Percentiles rank a stretch among this genome's conserved stretches.
Evolutionary conservation across 2,113 vertebrate species (phyloP).

Genomic region (Lycaon pictus): DNA sequence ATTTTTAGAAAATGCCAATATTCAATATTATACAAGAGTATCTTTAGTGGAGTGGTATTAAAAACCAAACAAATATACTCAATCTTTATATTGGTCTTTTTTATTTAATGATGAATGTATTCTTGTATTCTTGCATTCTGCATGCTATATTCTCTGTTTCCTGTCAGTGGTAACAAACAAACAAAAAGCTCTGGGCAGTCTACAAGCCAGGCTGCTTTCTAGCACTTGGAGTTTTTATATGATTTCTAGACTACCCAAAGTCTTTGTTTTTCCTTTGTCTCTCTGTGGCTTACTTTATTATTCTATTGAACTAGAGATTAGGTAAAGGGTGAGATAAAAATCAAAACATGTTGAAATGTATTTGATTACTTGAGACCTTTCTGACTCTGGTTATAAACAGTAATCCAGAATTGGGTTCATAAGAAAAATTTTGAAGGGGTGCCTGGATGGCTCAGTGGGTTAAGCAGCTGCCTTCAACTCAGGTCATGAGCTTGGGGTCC

Average conservation of each 20-base stretch:
- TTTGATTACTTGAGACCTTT: conserved; percentile 4
- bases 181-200: background rate
- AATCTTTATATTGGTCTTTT: background rate
- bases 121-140: background rate
- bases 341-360: background rate
- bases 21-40: background rate
- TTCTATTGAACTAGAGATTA: background rate
- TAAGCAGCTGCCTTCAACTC: background rate
- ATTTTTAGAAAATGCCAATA: background rate
- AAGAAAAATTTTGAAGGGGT: background rate
- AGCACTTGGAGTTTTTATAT: background rate
- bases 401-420: background rate
- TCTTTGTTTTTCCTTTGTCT: background rate
- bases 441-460: background rate
- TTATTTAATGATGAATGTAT: background rate
- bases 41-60: background rate
- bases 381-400: background rate
- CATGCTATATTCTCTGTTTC: background rate
- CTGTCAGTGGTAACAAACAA: background rate
- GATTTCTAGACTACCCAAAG: background rate
- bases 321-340: conserved; percentile 3
- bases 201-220: background rate
- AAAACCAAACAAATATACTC: background rate
- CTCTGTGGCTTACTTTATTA: background rate
- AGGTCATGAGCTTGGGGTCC: background rate